Percentiles rank a stretch among this genome's conserved stretches.
phyloP scores from a whole-genome alignment of 2,797 vertebrate genomes.

The Sebastes miniatus region DNA sequence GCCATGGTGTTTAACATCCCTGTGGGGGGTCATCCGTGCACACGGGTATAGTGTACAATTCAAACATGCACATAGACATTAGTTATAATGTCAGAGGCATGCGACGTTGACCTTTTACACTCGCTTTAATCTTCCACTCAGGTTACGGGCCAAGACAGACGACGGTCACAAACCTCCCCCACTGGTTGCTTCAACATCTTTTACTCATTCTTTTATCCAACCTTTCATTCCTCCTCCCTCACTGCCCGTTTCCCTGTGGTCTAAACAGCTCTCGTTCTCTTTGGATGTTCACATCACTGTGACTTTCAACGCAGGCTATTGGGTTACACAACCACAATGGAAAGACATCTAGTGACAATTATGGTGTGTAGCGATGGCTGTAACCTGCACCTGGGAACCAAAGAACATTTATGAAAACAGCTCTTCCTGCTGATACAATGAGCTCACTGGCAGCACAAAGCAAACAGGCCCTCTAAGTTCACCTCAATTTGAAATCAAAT shows the following conservation, averaged over 20 bases:
- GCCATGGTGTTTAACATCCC: slow-evolving; percentile 71
- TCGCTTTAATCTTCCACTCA: slow-evolving; percentile 49
- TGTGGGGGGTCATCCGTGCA: slow-evolving; percentile 43
- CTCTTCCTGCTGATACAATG: slow-evolving; percentile 30
- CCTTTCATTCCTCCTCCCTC: background rate
- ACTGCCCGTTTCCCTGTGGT: slow-evolving; percentile 17
- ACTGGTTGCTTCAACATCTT: slow-evolving; percentile 37
- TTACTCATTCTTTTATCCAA: slow-evolving; percentile 45
- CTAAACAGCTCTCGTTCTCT: slow-evolving; percentile 45
- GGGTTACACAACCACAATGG: slow-evolving; percentile 63
- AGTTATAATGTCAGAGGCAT: slow-evolving; percentile 37
- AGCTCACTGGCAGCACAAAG: slow-evolving; percentile 19
- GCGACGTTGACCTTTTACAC: slow-evolving; percentile 50
- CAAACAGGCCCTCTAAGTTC: slow-evolving; percentile 19
- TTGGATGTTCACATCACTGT: slow-evolving; percentile 7
- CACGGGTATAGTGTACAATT: slow-evolving; percentile 33
- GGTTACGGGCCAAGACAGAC: slow-evolving; percentile 37
- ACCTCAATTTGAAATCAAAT: slow-evolving; percentile 23
- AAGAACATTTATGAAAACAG: slow-evolving; percentile 50
- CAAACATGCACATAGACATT: slow-evolving; percentile 37
- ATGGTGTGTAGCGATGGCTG: slow-evolving; percentile 22
- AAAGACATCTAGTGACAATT: slow-evolving; percentile 60
- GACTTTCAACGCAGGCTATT: slow-evolving; percentile 46
- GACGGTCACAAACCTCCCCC: slow-evolving; percentile 15
- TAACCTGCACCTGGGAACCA: slow-evolving; percentile 52